A percentile compares a stretch with the other conserved stretches of the same genome.
Conservation (phyloP, 1,140 invertebrate species). For the Aricia agestis region DNA sequence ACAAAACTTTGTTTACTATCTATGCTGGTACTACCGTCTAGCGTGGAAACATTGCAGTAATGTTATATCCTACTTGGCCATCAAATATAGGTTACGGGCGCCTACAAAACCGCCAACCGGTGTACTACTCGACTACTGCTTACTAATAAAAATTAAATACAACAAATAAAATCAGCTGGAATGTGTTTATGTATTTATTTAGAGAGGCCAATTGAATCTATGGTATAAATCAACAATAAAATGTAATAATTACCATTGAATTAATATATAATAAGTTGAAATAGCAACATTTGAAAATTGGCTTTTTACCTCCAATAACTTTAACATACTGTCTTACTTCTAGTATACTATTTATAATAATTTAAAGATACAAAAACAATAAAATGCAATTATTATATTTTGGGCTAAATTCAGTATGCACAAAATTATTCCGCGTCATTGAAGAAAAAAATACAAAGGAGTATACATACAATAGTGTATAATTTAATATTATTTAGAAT, state of each 20-base stretch:
- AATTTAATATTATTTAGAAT: background rate
- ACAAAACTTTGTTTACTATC: too few relatives aligned
- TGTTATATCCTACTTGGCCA: too few relatives aligned
- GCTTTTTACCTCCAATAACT: background rate
- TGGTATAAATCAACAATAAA: slow-evolving; percentile 35
- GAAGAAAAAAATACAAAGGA: slow-evolving; percentile 33
- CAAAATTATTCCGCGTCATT: slow-evolving; percentile 27
- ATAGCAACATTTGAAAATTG: slow-evolving; percentile 35
- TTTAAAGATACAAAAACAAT: slow-evolving; percentile 17
- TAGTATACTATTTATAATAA: slow-evolving; percentile 19
- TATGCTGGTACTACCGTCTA: too few relatives aligned
- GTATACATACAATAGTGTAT: background rate
- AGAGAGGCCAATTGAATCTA: slow-evolving; percentile 67
- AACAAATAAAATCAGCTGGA: background rate
- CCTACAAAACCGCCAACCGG: too few relatives aligned
- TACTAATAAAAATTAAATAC: too few relatives aligned
- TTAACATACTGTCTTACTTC: slow-evolving; percentile 4
- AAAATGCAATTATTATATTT: slow-evolving; percentile 23
- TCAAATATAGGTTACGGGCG: too few relatives aligned
- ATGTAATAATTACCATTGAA: slow-evolving; percentile 16
- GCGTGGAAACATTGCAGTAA: too few relatives aligned
- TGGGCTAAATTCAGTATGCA: slow-evolving; percentile 21
- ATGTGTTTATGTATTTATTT: slow-evolving; percentile 44
- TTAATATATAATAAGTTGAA: slow-evolving; percentile 20
- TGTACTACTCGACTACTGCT: too few relatives aligned